These are phyloP conservation scores for Cavia porcellus DNA, from an alignment of 2,113 vertebrate species.

Conservation along the genomic window DNA sequence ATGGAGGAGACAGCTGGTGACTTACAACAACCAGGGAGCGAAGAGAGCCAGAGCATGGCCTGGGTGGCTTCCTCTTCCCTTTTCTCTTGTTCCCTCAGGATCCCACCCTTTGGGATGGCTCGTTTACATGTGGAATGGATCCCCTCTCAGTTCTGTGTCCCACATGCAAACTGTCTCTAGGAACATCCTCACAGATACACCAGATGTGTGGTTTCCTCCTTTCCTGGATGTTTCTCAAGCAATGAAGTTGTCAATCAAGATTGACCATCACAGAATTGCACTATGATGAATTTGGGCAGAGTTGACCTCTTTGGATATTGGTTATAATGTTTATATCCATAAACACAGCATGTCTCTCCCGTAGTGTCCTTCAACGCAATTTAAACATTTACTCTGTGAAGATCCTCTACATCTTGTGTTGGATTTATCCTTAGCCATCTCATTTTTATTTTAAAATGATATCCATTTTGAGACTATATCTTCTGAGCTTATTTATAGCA, in stretches of 20 bases:
- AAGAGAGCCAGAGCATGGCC: neutral
- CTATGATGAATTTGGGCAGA: neutral
- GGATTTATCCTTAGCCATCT: neutral
- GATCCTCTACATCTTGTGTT: neutral
- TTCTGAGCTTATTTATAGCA: constrained; percentile 6
- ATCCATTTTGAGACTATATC: constrained; percentile 33
- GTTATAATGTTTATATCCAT: constrained; percentile 1
- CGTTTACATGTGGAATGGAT: too few relatives aligned
- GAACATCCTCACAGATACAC: neutral
- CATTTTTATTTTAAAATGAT: constrained; percentile 36
- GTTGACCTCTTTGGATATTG: neutral
- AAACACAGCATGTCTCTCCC: neutral
- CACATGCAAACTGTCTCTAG: neutral
- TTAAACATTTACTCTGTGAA: neutral
- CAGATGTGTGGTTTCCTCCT: neutral
- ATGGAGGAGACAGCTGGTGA: neutral
- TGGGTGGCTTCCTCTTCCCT: neutral
- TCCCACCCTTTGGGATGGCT: neutral
- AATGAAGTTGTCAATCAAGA: neutral
- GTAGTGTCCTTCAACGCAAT: neutral
- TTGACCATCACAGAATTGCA: neutral
- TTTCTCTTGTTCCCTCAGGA: neutral
- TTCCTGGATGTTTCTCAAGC: neutral
- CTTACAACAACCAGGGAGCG: neutral
- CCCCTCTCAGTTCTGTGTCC: neutral